Percentiles rank a stretch among this genome's conserved stretches.
Conservation (phyloP, 2,797 vertebrate species). For the Pangasius krempfi region DNA sequence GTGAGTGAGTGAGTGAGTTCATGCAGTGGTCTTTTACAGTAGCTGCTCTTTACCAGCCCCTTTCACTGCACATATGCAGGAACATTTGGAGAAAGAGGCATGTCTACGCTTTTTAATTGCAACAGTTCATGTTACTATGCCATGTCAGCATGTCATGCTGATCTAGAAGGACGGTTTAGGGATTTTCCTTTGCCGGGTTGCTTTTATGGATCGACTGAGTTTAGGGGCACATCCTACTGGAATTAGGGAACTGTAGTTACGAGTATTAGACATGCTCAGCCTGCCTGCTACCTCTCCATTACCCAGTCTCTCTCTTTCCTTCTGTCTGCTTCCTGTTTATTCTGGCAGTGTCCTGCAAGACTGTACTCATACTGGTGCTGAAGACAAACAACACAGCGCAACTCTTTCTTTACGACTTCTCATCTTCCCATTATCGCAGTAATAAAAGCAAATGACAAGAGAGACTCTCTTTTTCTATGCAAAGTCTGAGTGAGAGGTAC, state of each 20-base stretch:
- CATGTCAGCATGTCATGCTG: conserved; percentile 18
- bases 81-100: conserved; percentile 34
- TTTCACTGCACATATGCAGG: conserved; percentile 58
- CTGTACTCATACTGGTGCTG: conserved; percentile 71
- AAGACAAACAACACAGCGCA: conserved; percentile 43
- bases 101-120: background rate
- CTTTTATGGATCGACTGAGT: conserved; percentile 1
- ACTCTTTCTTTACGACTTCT: conserved; percentile 38
- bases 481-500: conserved; percentile 74
- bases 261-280: conserved; percentile 55
- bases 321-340: conserved; percentile 1
- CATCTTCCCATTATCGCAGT: conserved; percentile 43
- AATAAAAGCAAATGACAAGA: conserved; percentile 65
- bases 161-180: background rate
- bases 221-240: conserved; percentile 28
- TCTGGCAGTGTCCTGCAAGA: conserved; percentile 57
- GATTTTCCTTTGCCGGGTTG: conserved; percentile 19
- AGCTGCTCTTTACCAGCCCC: conserved; percentile 71
- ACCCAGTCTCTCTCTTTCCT: background rate
- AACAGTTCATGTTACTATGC: conserved; percentile 29
- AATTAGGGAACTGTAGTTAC: conserved; percentile 49
- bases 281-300: conserved; percentile 54
- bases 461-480: conserved; percentile 80
- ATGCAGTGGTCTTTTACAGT: conserved; percentile 71
- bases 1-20: conserved; percentile 54